Conservation (phyloP, 2,797 vertebrate species). For the Propithecus perrieri region DNA sequence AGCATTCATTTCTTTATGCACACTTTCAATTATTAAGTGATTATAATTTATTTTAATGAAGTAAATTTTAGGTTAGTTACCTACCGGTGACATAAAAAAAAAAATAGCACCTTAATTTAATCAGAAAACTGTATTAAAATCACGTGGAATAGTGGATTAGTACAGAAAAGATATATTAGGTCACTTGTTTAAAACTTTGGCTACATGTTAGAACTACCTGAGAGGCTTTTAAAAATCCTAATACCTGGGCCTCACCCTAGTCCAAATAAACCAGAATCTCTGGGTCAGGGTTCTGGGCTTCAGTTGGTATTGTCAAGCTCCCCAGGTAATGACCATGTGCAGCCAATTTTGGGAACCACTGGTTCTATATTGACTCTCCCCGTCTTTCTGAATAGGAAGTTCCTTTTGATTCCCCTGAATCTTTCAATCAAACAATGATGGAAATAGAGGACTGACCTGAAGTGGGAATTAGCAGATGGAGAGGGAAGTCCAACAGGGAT, state of each 20-base stretch:
- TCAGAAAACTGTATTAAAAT: not conserved
- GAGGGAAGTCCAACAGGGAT: not conserved
- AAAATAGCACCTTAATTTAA: not conserved
- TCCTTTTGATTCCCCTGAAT: not conserved
- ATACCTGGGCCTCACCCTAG: not conserved
- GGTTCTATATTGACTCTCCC: not conserved
- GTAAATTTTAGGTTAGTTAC: conserved; percentile 48
- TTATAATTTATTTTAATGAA: conserved; percentile 38
- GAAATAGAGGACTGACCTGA: not conserved
- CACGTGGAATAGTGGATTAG: not conserved
- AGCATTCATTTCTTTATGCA: not conserved
- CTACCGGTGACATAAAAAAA: not conserved
- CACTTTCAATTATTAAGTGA: not conserved
- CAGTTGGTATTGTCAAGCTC: not conserved
- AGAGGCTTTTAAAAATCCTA: not conserved
- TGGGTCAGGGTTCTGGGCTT: not conserved
- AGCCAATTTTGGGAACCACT: not conserved
- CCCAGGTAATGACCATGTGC: not conserved
- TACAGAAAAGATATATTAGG: not conserved
- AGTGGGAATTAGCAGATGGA: not conserved
- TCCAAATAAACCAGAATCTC: not conserved
- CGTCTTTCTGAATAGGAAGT: not conserved
- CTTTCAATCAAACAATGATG: not conserved
- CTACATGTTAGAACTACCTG: not conserved
- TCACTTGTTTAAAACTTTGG: conserved; percentile 13